phyloP scores from a whole-genome alignment of 2,888 invertebrate genomes.

The Mantis religiosa region DNA sequence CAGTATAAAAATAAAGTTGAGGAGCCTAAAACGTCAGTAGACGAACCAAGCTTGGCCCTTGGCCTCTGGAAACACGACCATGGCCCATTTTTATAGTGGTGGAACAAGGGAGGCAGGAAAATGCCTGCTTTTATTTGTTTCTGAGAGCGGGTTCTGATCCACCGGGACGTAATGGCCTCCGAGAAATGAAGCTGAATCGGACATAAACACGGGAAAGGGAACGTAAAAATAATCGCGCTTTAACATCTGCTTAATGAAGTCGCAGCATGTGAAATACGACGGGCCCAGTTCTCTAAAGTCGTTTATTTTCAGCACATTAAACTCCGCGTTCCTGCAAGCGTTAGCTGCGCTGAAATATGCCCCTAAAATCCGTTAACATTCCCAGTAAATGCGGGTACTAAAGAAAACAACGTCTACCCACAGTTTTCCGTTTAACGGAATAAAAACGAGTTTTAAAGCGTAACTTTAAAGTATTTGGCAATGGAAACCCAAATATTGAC shows the following conservation, averaged over 20 bases:
- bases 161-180: background rate
- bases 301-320: background rate
- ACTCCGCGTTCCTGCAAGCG: background rate
- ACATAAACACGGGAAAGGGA: background rate
- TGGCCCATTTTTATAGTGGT: background rate
- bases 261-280: background rate
- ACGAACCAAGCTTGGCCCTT: no score
- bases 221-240: background rate
- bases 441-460: background rate
- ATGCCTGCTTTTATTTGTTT: background rate
- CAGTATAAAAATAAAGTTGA: no score
- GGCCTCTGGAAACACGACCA: no score
- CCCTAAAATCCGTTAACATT: background rate
- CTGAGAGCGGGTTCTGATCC: background rate
- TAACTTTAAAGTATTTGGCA: background rate
- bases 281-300: no score
- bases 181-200: background rate
- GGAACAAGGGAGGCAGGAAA: background rate
- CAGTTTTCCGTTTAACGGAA: background rate
- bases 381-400: background rate
- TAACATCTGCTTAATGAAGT: background rate
- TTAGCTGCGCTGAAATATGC: background rate
- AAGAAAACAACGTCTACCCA: background rate
- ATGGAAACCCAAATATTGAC: background rate
- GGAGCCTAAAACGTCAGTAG: no score